phyloP scores from a whole-genome alignment of 2,113 vertebrate species.

The Mesitornis unicolor region DNA sequence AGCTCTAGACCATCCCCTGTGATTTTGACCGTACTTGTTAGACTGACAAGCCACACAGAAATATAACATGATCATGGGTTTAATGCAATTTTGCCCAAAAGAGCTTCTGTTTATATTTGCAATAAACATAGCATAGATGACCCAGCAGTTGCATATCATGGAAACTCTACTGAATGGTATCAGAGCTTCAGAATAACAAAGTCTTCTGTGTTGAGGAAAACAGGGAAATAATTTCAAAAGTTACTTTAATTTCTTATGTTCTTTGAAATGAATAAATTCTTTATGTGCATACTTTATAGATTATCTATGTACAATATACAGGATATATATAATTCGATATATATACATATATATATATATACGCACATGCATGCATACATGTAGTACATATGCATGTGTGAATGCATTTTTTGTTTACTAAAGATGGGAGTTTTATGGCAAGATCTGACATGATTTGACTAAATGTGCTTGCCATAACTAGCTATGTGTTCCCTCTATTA shows the following conservation, averaged over 20 bases:
- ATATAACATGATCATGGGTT: background rate
- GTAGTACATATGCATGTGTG: background rate
- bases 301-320: background rate
- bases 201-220: background rate
- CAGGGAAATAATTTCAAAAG: background rate
- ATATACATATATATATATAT: background rate
- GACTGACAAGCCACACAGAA: background rate
- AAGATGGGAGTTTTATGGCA: background rate
- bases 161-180: background rate
- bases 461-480: background rate
- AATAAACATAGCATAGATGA: background rate
- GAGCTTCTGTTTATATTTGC: background rate
- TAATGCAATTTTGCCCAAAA: background rate
- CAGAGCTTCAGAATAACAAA: background rate
- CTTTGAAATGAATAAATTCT: background rate
- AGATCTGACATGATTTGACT: background rate
- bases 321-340: background rate
- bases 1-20: background rate
- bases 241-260: background rate
- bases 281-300: background rate
- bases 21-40: background rate
- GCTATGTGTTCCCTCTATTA: background rate
- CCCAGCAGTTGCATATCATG: background rate
- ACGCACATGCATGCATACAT: fast-evolving
- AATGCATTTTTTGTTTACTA: background rate